A percentile compares a stretch with the other conserved stretches of the same genome.
Conservation (phyloP, 2,888 invertebrate genomes). For the Drosophila tripunctata region DNA sequence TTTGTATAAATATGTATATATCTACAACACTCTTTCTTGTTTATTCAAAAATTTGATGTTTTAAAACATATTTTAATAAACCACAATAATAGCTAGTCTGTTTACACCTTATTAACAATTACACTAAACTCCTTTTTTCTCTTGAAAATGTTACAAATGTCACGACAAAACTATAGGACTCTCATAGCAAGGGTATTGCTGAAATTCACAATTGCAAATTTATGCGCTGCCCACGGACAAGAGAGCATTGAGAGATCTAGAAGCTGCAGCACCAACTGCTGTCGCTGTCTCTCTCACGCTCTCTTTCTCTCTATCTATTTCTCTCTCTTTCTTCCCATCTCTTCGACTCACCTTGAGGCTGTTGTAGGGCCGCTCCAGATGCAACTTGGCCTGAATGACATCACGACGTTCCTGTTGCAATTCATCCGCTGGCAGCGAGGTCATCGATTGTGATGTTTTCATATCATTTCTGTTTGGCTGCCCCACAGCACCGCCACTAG, state of each 20-base stretch:
- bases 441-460: constrained; percentile 87
- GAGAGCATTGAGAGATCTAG: neutral
- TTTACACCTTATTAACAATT: too few species aligned
- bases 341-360: constrained; percentile 87
- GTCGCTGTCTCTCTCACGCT: neutral
- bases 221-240: constrained; percentile 44
- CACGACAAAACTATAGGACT: neutral
- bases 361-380: constrained; percentile 90
- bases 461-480: constrained; percentile 21
- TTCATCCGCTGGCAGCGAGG: constrained; percentile 89
- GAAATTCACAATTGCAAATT: constrained; percentile 53
- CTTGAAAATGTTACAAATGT: too few species aligned
- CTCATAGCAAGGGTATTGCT: neutral
- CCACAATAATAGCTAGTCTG: too few species aligned
- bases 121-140: too few species aligned
- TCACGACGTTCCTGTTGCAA: constrained; percentile 85
- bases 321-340: neutral
- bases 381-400: constrained; percentile 85
- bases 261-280: neutral
- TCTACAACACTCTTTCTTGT: too few species aligned
- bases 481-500: neutral
- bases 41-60: too few species aligned
- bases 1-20: too few species aligned
- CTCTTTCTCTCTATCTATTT: neutral
- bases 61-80: too few species aligned